These are phyloP conservation scores for Tympanuchus pallidicinctus DNA, from an alignment of 2,113 vertebrate genomes.

Conservation along the genomic window DNA sequence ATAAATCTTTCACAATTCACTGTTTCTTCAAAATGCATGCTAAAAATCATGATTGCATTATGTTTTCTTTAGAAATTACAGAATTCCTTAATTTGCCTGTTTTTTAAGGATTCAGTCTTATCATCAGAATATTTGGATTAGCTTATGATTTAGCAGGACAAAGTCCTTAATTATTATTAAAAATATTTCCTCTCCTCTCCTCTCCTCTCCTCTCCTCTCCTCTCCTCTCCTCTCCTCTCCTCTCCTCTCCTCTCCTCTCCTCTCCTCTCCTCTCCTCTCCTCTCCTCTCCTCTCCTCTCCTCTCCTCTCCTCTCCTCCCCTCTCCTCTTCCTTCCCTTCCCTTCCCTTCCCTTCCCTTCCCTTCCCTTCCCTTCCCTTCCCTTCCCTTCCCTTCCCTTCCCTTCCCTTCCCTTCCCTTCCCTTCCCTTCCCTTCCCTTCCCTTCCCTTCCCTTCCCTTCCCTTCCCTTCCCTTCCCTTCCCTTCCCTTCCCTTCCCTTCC, in stretches of 20 bases:
- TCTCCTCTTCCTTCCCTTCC: too few relatives aligned
- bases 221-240: too few relatives aligned
- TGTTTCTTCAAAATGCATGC: neutral
- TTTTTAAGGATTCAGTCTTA: neutral
- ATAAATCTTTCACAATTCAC: neutral
- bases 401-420: fast-evolving
- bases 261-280: too few relatives aligned
- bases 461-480: too few relatives aligned
- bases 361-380: too few relatives aligned
- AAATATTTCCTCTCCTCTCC: neutral
- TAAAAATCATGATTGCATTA: neutral
- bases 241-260: too few relatives aligned
- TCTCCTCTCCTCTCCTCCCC: fast-evolving
- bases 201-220: too few relatives aligned
- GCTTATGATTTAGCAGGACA: neutral
- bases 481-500: too few relatives aligned
- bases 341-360: too few relatives aligned
- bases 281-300: too few relatives aligned
- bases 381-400: too few relatives aligned
- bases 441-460: too few relatives aligned
- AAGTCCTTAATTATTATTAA: neutral
- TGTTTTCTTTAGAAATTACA: neutral
- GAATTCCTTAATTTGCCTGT: neutral
- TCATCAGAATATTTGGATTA: neutral
- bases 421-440: fast-evolving